Conservation (phyloP, 2,797 vertebrate species). For the Setipinna tenuifilis region DNA sequence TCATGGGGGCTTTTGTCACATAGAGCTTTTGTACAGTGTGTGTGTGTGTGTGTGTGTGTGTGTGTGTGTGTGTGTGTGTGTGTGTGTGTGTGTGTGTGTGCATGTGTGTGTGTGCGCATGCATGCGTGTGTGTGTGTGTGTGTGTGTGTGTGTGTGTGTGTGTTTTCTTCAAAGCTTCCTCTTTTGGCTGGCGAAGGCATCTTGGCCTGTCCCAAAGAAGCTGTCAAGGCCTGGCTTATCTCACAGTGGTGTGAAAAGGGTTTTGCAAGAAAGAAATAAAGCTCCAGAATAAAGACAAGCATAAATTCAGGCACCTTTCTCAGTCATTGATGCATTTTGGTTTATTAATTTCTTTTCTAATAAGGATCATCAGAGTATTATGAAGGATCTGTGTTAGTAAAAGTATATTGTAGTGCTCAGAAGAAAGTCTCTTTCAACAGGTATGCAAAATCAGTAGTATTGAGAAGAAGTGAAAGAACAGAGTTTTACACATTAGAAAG, state of each 20-base stretch:
- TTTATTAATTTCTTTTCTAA: not conserved
- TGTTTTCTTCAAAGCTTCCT: not conserved
- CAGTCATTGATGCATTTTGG: not conserved
- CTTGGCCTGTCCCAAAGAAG: not conserved
- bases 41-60: not conserved
- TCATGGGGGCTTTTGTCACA: not conserved
- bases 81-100: too few relatives aligned
- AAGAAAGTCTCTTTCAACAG: too few relatives aligned
- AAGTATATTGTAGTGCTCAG: not conserved
- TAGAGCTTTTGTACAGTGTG: not conserved
- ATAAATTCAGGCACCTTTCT: not conserved
- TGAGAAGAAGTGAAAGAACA: too few relatives aligned
- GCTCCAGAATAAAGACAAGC: not conserved
- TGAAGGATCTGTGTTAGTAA: not conserved
- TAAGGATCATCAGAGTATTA: not conserved
- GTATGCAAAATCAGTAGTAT: too few relatives aligned
- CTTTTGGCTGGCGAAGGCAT: not conserved
- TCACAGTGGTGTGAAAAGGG: not conserved
- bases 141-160: not conserved
- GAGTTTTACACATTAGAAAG: too few relatives aligned
- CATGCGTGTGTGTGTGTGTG: too few relatives aligned
- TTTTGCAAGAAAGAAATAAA: slow-evolving; percentile 19
- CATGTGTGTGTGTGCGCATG: too few relatives aligned
- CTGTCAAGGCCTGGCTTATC: slow-evolving; percentile 22
- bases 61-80: not conserved